Evolutionary conservation across 2,888 invertebrate species (phyloP).

Genomic region (Metallyticus violacea): DNA sequence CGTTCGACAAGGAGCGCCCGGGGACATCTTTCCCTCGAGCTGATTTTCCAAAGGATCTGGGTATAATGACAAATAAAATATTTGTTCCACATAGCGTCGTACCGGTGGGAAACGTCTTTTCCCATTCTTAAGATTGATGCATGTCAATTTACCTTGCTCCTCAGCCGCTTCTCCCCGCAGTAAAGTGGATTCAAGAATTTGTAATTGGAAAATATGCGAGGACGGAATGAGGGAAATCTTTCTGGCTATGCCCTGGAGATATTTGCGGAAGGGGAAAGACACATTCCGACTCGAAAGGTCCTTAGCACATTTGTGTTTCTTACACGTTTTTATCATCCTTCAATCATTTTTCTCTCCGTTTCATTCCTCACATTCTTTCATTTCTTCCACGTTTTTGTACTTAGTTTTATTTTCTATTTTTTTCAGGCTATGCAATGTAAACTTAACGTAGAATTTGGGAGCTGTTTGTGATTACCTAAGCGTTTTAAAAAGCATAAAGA

Average conservation of each 20-base stretch:
- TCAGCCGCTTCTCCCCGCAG: no score
- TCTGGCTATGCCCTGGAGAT: background rate
- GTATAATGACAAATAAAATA: conserved; percentile 1
- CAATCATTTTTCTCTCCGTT: background rate
- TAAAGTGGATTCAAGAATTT: background rate
- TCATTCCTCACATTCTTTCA: background rate
- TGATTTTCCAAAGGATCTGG: no score
- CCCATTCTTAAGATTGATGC: conserved; percentile 6
- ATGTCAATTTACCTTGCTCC: background rate
- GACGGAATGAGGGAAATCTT: background rate
- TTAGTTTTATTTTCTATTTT: no score
- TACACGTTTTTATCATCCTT: background rate
- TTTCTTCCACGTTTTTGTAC: no score
- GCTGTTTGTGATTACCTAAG: no score
- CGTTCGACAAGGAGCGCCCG: background rate
- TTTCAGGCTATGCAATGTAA: no score
- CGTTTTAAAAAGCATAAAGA: no score
- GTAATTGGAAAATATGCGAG: no score
- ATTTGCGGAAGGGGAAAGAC: background rate
- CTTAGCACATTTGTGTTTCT: background rate
- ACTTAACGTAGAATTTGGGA: no score
- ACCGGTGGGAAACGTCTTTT: background rate
- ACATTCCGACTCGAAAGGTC: background rate
- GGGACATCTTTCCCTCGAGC: no score
- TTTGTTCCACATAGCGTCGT: background rate